Evolutionary conservation across 2,113 vertebrate genomes (phyloP).

Genomic region (Hypocryptadius cinnamomeus): DNA sequence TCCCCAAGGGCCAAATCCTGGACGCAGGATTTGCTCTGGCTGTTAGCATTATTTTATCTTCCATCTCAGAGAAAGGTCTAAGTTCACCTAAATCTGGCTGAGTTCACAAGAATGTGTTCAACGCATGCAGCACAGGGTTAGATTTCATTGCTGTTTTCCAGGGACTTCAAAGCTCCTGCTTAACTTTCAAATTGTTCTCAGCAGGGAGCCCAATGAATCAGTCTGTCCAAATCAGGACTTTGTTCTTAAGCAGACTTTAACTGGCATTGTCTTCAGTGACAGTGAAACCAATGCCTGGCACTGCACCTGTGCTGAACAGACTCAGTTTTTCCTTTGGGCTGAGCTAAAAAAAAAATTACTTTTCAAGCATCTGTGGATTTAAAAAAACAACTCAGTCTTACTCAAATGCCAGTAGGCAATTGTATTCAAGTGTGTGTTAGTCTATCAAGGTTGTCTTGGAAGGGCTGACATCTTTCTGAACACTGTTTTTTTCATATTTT

Average conservation of each 20-base stretch:
- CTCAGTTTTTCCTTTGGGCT: accelerated
- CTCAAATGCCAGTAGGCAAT: background rate
- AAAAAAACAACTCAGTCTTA: background rate
- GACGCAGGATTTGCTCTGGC: background rate
- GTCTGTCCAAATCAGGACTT: background rate
- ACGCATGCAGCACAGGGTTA: background rate
- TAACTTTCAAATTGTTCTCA: background rate
- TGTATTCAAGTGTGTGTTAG: background rate
- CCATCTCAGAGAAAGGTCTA: background rate
- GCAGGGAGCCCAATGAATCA: background rate
- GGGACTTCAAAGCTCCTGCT: background rate
- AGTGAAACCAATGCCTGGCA: background rate
- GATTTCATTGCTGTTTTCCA: background rate
- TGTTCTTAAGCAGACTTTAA: background rate
- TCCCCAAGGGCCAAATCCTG: background rate
- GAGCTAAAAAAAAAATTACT: background rate
- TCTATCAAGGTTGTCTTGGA: background rate
- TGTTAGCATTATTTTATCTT: background rate
- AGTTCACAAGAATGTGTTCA: background rate
- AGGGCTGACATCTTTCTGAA: background rate
- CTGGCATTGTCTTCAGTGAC: background rate
- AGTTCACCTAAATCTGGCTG: background rate
- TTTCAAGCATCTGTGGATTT: background rate
- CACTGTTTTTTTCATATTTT: background rate
- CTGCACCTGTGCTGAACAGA: background rate